Evolutionary conservation across 2,888 invertebrate genomes (phyloP).

Genomic region (Amiota communis): DNA sequence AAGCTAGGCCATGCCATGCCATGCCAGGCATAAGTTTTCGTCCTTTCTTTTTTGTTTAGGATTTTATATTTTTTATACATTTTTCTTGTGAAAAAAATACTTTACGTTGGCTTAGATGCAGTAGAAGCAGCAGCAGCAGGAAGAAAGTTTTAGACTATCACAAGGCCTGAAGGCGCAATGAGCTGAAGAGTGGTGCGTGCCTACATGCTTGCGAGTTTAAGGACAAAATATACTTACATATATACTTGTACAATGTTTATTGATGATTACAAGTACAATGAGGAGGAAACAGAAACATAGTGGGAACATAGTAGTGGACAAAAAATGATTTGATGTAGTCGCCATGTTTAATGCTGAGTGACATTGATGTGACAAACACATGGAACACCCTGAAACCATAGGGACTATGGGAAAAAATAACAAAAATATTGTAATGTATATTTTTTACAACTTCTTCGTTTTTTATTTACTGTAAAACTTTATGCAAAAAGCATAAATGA

Average conservation of each 20-base stretch:
- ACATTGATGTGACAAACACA: constrained; percentile 39
- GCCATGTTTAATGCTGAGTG: constrained; percentile 40
- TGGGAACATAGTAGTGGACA: too few species aligned
- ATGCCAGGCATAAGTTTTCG: not conserved
- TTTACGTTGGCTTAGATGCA: not conserved
- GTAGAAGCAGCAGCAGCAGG: not conserved
- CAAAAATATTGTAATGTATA: constrained; percentile 30
- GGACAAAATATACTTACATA: too few species aligned
- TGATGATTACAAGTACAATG: too few species aligned
- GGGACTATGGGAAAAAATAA: constrained; percentile 37
- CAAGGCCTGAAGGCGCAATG: too few species aligned
- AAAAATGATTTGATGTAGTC: too few species aligned
- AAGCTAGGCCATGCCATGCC: too few species aligned
- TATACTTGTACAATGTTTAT: too few species aligned
- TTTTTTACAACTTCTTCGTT: not conserved
- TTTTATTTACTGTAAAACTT: constrained; percentile 17
- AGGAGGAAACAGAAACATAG: too few species aligned
- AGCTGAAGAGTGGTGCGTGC: too few species aligned
- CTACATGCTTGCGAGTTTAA: too few species aligned
- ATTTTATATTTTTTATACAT: not conserved
- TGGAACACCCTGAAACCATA: too few species aligned
- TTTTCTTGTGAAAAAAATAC: not conserved
- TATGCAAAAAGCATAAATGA: too few species aligned
- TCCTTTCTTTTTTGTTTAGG: not conserved
- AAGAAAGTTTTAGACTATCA: not conserved